These are phyloP conservation scores for Mionectes macconnelli DNA, from an alignment of 2,113 vertebrate genomes.

Conservation along the genomic window DNA sequence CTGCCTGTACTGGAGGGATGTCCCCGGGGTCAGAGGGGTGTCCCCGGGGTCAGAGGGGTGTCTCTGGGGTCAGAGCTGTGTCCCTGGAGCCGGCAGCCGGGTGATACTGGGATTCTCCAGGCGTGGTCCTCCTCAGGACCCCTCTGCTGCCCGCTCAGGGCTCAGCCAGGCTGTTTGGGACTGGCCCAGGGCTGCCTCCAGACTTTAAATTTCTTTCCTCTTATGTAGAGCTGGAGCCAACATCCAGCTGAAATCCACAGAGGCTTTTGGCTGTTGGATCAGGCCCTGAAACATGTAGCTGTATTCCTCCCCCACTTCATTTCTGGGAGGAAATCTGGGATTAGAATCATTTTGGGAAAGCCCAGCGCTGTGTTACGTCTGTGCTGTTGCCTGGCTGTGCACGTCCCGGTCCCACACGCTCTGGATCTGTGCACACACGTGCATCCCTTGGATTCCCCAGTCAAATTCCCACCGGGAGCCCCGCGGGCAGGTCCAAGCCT, in stretches of 20 bases:
- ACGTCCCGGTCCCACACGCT: fast-evolving
- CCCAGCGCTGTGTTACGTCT: not conserved
- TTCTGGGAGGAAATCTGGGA: not conserved
- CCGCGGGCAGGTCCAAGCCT: not conserved
- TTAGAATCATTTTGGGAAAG: not conserved
- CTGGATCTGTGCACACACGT: fast-evolving
- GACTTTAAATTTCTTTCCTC: not conserved
- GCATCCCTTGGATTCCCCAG: not conserved
- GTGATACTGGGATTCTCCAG: not conserved
- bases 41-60: not conserved
- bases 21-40: no score
- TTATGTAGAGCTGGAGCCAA: not conserved
- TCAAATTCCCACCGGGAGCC: not conserved
- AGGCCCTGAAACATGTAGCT: not conserved
- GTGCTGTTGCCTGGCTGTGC: not conserved
- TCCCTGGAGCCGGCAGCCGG: not conserved
- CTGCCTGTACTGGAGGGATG: fast-evolving
- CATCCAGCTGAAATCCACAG: not conserved
- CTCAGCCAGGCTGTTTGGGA: not conserved
- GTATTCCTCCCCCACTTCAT: not conserved
- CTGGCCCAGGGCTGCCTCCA: not conserved
- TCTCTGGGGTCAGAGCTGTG: not conserved
- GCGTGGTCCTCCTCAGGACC: not conserved
- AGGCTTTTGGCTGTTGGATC: not conserved
- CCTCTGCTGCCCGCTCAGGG: not conserved